These are phyloP conservation scores for Motacilla tschutschensis DNA, from an alignment of 2,113 vertebrate genomes.

Conservation along the genomic window DNA sequence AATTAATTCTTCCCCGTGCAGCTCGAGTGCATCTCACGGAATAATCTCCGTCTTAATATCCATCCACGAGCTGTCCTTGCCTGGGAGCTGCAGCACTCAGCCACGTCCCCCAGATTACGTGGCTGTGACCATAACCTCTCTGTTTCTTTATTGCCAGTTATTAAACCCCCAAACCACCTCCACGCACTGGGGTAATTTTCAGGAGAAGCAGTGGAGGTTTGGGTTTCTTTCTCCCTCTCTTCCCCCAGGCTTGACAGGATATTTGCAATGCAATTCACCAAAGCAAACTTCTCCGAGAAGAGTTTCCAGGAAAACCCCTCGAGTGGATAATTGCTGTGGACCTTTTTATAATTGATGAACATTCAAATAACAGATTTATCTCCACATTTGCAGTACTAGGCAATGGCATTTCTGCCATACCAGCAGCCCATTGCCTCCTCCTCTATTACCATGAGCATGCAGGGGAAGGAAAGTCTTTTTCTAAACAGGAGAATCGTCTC, in stretches of 20 bases:
- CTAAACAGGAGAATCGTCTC: not conserved
- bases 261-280: not conserved
- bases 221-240: not conserved
- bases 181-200: fast-evolving
- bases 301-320: not conserved
- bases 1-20: not conserved
- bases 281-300: not conserved
- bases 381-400: not conserved
- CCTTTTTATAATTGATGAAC: not conserved
- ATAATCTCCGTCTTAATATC: not conserved
- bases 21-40: not conserved
- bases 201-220: not conserved
- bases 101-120: not conserved
- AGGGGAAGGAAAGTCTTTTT: not conserved
- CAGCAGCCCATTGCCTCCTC: not conserved
- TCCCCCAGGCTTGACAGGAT: not conserved
- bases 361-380: not conserved
- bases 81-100: not conserved
- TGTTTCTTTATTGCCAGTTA: not conserved
- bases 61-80: not conserved
- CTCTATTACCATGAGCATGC: not conserved
- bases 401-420: not conserved
- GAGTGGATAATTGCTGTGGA: not conserved
- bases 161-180: not conserved
- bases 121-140: not conserved